These are phyloP conservation scores for Talpa occidentalis DNA, from an alignment of 2,113 vertebrate species.

Conservation along the genomic window DNA sequence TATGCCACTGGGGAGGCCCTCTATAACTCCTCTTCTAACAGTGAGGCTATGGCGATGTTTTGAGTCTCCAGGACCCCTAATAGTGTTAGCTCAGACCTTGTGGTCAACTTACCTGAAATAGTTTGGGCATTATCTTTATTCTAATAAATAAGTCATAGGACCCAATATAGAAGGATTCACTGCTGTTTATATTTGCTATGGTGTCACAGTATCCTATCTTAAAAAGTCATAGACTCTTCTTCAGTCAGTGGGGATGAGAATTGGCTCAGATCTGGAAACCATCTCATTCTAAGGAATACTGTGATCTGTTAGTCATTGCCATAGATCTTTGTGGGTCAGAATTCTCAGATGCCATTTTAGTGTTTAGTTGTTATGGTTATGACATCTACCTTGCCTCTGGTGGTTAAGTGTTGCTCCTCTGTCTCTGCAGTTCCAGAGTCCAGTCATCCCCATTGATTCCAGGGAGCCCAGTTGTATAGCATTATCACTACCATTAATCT, in stretches of 20 bases:
- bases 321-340: neutral
- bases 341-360: neutral
- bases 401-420: neutral
- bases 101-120: neutral
- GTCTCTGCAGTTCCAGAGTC: neutral
- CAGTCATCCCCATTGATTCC: neutral
- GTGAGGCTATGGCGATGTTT: neutral
- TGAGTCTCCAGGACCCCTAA: neutral
- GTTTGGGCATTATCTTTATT: neutral
- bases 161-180: neutral
- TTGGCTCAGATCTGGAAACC: neutral
- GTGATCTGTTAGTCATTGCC: neutral
- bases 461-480: neutral
- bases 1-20: too few species aligned
- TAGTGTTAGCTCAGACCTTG: neutral
- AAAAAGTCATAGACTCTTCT: neutral
- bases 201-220: neutral
- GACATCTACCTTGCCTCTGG: neutral
- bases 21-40: neutral
- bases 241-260: neutral
- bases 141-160: neutral
- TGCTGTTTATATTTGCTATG: neutral
- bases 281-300: neutral
- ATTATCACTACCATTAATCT: neutral
- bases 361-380: neutral